Conservation (phyloP, 2,797 vertebrate species). For the Todus mexicanus region DNA sequence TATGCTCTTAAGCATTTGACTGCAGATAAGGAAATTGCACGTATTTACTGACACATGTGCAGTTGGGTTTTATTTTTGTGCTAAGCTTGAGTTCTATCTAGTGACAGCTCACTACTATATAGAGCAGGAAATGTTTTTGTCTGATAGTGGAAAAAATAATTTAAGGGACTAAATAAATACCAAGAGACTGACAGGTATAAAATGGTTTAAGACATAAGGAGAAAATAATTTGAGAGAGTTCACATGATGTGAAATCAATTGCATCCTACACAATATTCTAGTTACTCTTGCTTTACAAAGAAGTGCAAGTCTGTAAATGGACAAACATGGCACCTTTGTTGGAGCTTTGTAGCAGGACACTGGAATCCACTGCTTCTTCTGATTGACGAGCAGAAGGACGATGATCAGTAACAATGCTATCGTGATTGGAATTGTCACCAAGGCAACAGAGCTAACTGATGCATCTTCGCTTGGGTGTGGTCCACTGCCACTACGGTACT, state of each 20-base stretch:
- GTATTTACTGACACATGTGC: neutral
- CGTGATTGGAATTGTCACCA: slow-evolving; percentile 80
- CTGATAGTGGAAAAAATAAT: neutral
- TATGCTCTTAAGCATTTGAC: neutral
- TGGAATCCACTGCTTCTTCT: slow-evolving; percentile 88
- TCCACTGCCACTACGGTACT: slow-evolving; percentile 75
- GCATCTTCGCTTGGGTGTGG: slow-evolving; percentile 67
- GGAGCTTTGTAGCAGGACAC: slow-evolving; percentile 86
- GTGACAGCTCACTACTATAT: neutral
- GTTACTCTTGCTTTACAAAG: neutral
- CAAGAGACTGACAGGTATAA: neutral
- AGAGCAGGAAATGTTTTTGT: neutral
- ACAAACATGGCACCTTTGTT: slow-evolving; percentile 77
- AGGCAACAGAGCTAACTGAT: slow-evolving; percentile 76
- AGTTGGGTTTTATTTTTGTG: neutral
- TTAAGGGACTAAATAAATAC: neutral
- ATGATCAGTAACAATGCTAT: slow-evolving; percentile 79
- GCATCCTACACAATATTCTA: neutral
- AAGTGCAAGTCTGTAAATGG: neutral
- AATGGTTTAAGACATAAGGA: neutral
- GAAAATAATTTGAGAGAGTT: neutral
- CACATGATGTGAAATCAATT: neutral
- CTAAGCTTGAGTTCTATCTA: neutral
- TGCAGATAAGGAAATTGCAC: neutral
- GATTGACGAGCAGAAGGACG: slow-evolving; percentile 81